phyloP scores from a whole-genome alignment of 2,888 invertebrate genomes.

The Arge pagana region DNA sequence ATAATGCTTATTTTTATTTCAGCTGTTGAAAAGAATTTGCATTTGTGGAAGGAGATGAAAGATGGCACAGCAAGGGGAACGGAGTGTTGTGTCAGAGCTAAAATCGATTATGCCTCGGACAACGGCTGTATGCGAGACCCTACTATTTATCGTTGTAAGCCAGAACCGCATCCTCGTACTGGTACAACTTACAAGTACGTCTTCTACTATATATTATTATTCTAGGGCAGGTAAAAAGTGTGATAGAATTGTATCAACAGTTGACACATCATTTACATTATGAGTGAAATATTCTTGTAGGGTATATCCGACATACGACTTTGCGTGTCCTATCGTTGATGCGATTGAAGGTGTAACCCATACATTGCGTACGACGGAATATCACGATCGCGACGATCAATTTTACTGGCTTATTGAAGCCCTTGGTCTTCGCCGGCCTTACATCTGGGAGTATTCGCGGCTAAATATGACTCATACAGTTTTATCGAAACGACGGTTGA shows the following conservation, averaged over 20 bases:
- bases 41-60: conserved; percentile 95
- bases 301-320: conserved; percentile 99
- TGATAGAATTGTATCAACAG: conserved; percentile 8
- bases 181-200: conserved; percentile 91
- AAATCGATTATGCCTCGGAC: conserved; percentile 94
- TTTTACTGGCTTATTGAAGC: conserved; percentile 97
- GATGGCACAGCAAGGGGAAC: conserved; percentile 78
- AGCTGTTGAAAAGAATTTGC: conserved; percentile 84
- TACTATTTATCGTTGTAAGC: conserved; percentile 97
- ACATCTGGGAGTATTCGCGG: conserved; percentile 93
- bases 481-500: conserved; percentile 93
- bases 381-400: conserved; percentile 96
- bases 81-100: conserved; percentile 92
- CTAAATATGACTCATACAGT: conserved; percentile 99
- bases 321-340: conserved; percentile 99
- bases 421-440: conserved; percentile 82
- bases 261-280: conserved; percentile 3
- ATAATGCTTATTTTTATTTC: conserved; percentile 31
- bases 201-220: conserved; percentile 8
- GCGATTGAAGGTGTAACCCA: conserved; percentile 97
- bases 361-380: conserved; percentile 96
- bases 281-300: conserved; percentile 60
- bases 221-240: conserved; percentile 9
- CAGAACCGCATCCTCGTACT: conserved; percentile 91
- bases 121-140: conserved; percentile 99